Evolutionary conservation across 2,113 vertebrate genomes (phyloP), one percentile per base, ranked within the genome.

Genomic region (Catharus minimus): DNA sequence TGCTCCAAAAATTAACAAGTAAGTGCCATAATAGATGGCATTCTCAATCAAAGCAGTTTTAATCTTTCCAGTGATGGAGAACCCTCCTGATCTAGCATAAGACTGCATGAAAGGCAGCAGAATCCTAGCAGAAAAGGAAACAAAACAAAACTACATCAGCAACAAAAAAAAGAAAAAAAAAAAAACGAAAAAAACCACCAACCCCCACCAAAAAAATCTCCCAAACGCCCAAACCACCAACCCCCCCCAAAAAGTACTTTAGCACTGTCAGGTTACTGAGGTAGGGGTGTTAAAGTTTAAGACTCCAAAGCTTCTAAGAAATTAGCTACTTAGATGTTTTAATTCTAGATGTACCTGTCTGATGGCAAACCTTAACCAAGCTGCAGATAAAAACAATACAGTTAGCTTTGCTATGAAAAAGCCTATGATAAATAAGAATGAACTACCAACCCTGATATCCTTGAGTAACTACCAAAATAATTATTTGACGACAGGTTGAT

Each of bases 101-200:
- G 99, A 99, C 85, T 99, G 99, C 99, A 99, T 99, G 92, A 99
- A 99, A 64, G 99, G 99, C 86, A 99, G 95, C 33, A 99, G 95
- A 89, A 99, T 98, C 99, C 99, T 99, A 95, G 14, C 55, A 74
- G 10, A 82, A 84, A 95, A 43, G 33, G 27, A 82, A 96, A 84
- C 11, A 83, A 93, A 91, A 46, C 2, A 15, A 77, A 67, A 88
- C 2, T 12, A 53, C 22, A 64, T 91, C 33, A 94, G 44, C 2
- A n/a, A n/a, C n/a, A n/a, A n/a, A 21, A 49, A 76, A 24, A 5
- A 39, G 5, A 26, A 49, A 49, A 14, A 24, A 24, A 47, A 47
- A 23, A 23, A 47, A 47, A 23, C 46, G 7, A 47, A 47, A 43
- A 73, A 36, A 0, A 6, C 28, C 32, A 23, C 33, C 55, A 27